phyloP scores from a whole-genome alignment of 2,113 vertebrate genomes.

The Macaca mulatta region DNA sequence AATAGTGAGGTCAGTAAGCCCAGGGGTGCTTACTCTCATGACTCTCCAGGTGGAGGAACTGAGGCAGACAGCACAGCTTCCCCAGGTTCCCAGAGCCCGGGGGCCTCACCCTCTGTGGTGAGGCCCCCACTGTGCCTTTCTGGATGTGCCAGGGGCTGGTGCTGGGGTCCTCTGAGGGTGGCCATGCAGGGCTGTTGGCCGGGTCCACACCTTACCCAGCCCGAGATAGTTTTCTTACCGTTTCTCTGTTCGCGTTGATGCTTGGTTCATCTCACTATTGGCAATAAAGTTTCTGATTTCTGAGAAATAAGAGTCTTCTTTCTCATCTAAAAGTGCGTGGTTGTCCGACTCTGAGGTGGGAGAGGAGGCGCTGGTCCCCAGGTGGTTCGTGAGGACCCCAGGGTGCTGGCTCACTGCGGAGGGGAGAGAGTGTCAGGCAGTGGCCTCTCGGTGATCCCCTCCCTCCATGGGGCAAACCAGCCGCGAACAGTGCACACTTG shows the following conservation, averaged over 20 bases:
- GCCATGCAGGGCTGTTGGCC: neutral
- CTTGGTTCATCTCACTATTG: slow-evolving; percentile 96
- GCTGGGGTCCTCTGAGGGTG: neutral
- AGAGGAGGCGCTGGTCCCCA: slow-evolving; percentile 89
- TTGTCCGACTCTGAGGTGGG: slow-evolving; percentile 99
- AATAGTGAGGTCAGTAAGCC: no score
- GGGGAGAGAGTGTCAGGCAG: neutral
- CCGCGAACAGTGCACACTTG: rapidly evolving
- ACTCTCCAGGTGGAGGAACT: neutral
- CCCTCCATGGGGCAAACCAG: neutral
- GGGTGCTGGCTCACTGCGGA: slow-evolving; percentile 96
- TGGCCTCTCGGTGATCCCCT: rapidly evolving
- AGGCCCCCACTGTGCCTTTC: neutral
- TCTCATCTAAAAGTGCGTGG: slow-evolving; percentile 99
- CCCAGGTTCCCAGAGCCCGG: neutral
- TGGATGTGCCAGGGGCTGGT: neutral
- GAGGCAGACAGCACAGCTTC: neutral
- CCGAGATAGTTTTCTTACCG: slow-evolving; percentile 82
- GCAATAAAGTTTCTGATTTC: slow-evolving; percentile 99
- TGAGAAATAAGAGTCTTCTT: slow-evolving; percentile 99
- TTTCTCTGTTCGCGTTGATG: slow-evolving; percentile 92
- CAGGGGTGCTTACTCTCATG: rapidly evolving
- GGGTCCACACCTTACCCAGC: rapidly evolving
- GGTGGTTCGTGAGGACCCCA: slow-evolving; percentile 94
- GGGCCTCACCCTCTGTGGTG: neutral